Base-by-base conservation (phyloP, 2,113 vertebrate genomes). In the Ceyx margarethae region DNA sequence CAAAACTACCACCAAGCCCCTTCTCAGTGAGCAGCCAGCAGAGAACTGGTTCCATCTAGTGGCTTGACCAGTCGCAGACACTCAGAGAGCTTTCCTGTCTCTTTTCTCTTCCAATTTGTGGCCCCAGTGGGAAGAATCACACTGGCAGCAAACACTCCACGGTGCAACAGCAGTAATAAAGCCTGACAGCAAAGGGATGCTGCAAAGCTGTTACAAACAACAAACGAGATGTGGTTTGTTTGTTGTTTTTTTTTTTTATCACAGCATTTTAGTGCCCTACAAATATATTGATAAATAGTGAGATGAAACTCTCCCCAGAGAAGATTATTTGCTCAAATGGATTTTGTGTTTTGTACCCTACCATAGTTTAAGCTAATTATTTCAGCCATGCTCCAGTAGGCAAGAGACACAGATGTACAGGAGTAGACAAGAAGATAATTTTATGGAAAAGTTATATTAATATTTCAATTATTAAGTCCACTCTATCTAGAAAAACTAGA, bases 31-130 rank as follows among this genome's bases (percentile, higher is more conserved):
- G 13, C 5, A 71, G 58, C 35, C 64, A 62, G 72, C 81, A 96
- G 94, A 85, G 88, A 95, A 81, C 6, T 54, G 92, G 48, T 92
- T 85, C 58, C 95, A 96, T 80, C 97, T 98, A 90, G 95, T 91
- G 98, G 84, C 31, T 42, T 42, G n/a, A 90, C 46, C 13, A 85
- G 5, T 53, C n/a, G 79, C 7, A 45, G 9, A 48, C 1, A 10
- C 31, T 20, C 15, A 43, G 9, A 67, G 5, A 43, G 8, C 5
- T 53, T 40, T 9, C 50, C 5, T 5, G 5, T 33, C 76, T 60
- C 51, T 82, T 53, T 5, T 4, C 20, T n/a, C 12, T 19, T n/a
- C 3, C 29, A 17, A 11, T 11, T 50, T 43, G 16, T 11, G 31
- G n/a, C 17, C 13, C 14, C 72, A 42, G 40, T 0, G 0, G 13